Percentiles rank a stretch among this genome's conserved stretches.
Evolutionary conservation across 2,888 invertebrate genomes (phyloP).

Genomic region (Rutpela maculata): DNA sequence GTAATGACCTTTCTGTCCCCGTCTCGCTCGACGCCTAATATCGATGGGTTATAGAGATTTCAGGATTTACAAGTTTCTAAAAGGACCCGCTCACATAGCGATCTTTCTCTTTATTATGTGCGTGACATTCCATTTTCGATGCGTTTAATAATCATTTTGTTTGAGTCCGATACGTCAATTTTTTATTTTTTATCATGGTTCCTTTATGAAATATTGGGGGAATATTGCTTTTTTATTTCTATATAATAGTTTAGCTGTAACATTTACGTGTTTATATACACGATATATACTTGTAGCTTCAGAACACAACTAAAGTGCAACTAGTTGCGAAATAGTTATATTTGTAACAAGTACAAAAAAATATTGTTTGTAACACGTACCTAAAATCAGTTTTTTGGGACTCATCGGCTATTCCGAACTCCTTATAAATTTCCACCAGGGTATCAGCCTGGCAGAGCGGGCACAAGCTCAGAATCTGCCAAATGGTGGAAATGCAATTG

Average conservation of each 20-base stretch:
- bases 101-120: constrained; percentile 62
- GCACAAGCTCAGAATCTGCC: too few relatives aligned
- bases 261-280: too few relatives aligned
- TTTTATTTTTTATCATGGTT: constrained; percentile 11
- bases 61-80: constrained; percentile 58
- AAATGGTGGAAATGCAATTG: too few relatives aligned
- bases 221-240: background rate
- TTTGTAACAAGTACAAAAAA: too few relatives aligned
- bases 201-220: constrained; percentile 8
- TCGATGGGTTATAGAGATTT: constrained; percentile 59
- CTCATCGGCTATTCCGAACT: too few relatives aligned
- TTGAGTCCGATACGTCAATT: constrained; percentile 1
- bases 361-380: too few relatives aligned
- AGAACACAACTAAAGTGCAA: too few relatives aligned
- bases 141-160: constrained; percentile 37
- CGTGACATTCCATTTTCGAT: constrained; percentile 59
- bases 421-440: too few relatives aligned
- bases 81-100: constrained; percentile 57
- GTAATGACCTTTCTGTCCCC: constrained; percentile 54
- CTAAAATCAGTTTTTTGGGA: too few relatives aligned
- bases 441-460: too few relatives aligned
- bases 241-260: background rate
- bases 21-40: constrained; percentile 54
- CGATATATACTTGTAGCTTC: too few relatives aligned
- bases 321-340: too few relatives aligned